Conservation (phyloP, 2,797 vertebrate species). For the Periparus ater region DNA sequence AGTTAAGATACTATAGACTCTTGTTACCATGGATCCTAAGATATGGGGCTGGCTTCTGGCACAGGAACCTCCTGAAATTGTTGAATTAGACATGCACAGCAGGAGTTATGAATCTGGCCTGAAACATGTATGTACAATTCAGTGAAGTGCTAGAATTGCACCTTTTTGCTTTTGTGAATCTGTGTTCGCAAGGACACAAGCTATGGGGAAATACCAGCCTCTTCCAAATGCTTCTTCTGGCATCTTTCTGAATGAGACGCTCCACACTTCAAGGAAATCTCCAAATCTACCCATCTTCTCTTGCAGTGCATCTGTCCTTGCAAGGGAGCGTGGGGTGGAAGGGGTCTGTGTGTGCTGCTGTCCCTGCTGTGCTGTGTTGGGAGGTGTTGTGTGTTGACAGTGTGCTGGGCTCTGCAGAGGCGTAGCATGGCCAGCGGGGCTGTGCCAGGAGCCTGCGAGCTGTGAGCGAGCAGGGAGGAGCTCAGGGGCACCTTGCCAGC, state of each 20-base stretch:
- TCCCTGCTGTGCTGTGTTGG: neutral
- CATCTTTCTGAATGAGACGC: neutral
- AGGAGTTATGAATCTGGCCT: neutral
- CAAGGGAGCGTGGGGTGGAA: accelerated
- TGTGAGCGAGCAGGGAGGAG: neutral
- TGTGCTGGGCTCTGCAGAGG: neutral
- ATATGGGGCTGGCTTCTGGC: neutral
- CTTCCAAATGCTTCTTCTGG: neutral
- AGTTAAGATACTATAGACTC: neutral
- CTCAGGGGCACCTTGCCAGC: neutral
- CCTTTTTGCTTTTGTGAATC: neutral
- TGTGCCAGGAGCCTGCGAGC: neutral
- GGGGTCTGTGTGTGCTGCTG: neutral
- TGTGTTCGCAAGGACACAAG: accelerated
- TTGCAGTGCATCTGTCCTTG: neutral
- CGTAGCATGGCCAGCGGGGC: neutral
- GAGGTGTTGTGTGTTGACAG: neutral
- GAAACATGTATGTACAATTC: neutral
- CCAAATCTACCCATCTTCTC: neutral
- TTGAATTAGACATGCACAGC: accelerated
- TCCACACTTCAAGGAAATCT: neutral
- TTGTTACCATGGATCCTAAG: neutral
- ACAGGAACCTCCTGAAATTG: neutral
- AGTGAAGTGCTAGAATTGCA: neutral
- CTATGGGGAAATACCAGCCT: neutral